Conservation (phyloP, 2,797 vertebrate genomes). For the Phrynocephalus vlangalii region DNA sequence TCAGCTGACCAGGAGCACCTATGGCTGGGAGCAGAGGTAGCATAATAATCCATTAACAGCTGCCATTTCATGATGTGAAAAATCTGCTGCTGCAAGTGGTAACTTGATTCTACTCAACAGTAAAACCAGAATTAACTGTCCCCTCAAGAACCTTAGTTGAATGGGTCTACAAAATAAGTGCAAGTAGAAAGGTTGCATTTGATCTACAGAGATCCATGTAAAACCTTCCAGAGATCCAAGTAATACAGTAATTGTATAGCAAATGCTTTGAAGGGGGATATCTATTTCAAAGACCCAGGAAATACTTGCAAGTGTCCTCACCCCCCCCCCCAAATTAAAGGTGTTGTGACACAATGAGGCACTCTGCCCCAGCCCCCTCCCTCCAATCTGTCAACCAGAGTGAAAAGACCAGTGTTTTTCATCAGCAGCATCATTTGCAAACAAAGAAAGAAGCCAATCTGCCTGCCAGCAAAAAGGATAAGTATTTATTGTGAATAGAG, state of each 20-base stretch:
- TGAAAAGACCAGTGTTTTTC: no score
- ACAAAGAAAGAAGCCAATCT: slow-evolving; percentile 26
- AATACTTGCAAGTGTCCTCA: no score
- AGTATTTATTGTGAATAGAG: slow-evolving; percentile 75
- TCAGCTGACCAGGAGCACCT: no score
- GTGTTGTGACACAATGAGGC: no score
- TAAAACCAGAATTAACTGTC: neutral
- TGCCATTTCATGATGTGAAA: neutral
- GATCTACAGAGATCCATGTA: neutral
- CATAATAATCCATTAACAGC: neutral
- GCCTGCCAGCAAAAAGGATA: slow-evolving; percentile 67
- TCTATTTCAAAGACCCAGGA: neutral
- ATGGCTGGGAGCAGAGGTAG: neutral
- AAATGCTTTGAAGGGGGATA: neutral
- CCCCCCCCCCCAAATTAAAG: no score
- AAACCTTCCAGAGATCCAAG: neutral
- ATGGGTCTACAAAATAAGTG: neutral
- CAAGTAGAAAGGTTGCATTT: neutral
- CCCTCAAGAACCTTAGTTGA: neutral
- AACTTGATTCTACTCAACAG: no score
- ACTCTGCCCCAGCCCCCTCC: neutral
- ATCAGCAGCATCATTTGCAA: no score
- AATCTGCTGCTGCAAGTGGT: no score
- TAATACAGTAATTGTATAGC: neutral
- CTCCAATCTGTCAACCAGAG: no score